A percentile compares a stretch with the other conserved stretches of the same genome.
phyloP scores from a whole-genome alignment of 2,797 vertebrate genomes.

The Lemur catta region DNA sequence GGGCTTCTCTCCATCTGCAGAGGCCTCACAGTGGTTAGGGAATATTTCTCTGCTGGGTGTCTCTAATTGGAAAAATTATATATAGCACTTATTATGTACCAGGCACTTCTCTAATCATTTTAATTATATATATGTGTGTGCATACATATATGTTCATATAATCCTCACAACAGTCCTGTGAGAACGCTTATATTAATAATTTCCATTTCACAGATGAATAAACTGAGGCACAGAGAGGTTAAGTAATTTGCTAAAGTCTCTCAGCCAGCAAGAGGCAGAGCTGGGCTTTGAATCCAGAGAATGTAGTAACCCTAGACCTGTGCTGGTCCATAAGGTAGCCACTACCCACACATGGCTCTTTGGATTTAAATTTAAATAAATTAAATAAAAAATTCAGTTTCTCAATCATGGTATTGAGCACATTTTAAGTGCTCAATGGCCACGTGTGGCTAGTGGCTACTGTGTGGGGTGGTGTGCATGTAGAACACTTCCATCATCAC shows the following conservation, averaged over 20 bases:
- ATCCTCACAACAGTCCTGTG: background rate
- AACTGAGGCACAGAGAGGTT: constrained; percentile 8
- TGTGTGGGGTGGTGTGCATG: background rate
- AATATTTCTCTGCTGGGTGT: background rate
- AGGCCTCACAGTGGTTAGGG: background rate
- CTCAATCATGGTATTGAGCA: background rate
- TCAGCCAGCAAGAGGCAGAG: background rate
- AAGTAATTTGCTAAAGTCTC: constrained; percentile 16
- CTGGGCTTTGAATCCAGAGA: background rate
- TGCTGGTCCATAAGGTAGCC: background rate
- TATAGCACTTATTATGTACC: background rate
- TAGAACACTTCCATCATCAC: background rate
- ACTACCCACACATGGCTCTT: background rate
- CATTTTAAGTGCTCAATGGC: constrained; percentile 7
- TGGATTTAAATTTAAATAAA: background rate
- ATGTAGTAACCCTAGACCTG: background rate
- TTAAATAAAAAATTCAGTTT: constrained; percentile 42
- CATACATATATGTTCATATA: background rate
- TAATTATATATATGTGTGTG: background rate
- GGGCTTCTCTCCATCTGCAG: background rate
- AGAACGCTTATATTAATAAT: background rate
- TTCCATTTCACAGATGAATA: constrained; percentile 34
- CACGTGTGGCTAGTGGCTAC: background rate
- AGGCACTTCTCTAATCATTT: background rate
- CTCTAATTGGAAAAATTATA: constrained; percentile 18